These are phyloP conservation scores for Tromatobia lineatoria DNA, from an alignment of 2,888 invertebrate genomes.

Conservation along the genomic window DNA sequence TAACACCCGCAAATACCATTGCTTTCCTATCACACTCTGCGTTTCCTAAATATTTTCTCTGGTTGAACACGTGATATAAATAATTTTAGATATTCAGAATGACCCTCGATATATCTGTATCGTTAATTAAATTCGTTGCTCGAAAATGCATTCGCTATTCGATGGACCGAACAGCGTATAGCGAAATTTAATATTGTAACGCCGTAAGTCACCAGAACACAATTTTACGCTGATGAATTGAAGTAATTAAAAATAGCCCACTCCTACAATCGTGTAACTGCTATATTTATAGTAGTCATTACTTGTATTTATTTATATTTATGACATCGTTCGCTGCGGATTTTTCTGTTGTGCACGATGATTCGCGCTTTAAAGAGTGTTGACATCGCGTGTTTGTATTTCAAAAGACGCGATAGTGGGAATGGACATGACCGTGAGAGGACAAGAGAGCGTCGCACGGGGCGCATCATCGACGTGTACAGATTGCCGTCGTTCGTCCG, in stretches of 20 bases:
- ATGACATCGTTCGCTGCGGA: constrained; percentile 9
- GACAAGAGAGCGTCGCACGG: not conserved
- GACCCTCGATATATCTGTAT: constrained; percentile 32
- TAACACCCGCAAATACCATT: not conserved
- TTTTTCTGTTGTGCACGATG: not conserved
- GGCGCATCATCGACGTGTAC: constrained; percentile 40
- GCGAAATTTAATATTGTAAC: constrained; percentile 48
- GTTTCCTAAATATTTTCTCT: not conserved
- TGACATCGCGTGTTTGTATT: constrained; percentile 12
- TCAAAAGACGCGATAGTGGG: constrained; percentile 14
- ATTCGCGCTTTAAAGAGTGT: not conserved
- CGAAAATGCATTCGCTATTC: constrained; percentile 51
- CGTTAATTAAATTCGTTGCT: constrained; percentile 11
- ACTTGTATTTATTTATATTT: constrained; percentile 29
- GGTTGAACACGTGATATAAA: not conserved
- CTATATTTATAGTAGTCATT: constrained; percentile 38
- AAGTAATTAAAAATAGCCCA: constrained; percentile 45
- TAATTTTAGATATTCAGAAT: constrained; percentile 43
- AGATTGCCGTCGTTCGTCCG: constrained; percentile 45
- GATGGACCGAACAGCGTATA: not conserved
- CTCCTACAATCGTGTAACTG: not conserved
- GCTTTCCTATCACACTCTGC: not conserved
- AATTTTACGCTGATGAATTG: constrained; percentile 49
- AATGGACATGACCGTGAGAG: constrained; percentile 42
- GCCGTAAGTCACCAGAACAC: not conserved